These are phyloP conservation scores for Phalacrocorax carbo DNA, from an alignment of 2,113 vertebrate genomes.

Conservation along the genomic window DNA sequence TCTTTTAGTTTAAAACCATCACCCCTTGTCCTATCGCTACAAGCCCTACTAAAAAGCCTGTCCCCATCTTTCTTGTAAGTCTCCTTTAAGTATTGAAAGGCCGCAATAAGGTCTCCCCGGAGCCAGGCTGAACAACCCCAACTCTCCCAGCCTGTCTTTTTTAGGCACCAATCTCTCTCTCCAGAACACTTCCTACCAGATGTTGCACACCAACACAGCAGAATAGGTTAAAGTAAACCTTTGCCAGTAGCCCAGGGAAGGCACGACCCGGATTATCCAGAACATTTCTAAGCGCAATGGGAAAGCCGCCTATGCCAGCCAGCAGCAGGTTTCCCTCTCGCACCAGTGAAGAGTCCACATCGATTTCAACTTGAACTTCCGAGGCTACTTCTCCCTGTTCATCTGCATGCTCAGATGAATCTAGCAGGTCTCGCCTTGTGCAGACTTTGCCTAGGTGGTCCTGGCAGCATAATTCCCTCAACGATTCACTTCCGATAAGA, in stretches of 20 bases:
- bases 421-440: not conserved
- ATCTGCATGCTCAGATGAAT: not conserved
- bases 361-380: not conserved
- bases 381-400: not conserved
- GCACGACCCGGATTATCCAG: not conserved
- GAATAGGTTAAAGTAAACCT: not conserved
- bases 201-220: rapidly evolving
- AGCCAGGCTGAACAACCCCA: not conserved
- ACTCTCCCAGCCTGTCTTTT: not conserved
- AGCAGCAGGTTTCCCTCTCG: not conserved
- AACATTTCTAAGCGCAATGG: not conserved
- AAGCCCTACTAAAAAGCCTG: not conserved
- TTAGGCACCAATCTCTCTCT: not conserved
- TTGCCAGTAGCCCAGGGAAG: not conserved
- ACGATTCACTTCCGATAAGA: not conserved
- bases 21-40: not conserved
- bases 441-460: not conserved
- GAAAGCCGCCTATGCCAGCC: not conserved
- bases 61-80: not conserved
- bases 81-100: not conserved
- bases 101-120: not conserved
- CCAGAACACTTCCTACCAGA: not conserved
- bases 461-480: not conserved
- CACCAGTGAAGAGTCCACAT: not conserved
- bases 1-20: not conserved